phyloP scores from a whole-genome alignment of 2,113 vertebrate genomes.

The Pristiophorus japonicus region DNA sequence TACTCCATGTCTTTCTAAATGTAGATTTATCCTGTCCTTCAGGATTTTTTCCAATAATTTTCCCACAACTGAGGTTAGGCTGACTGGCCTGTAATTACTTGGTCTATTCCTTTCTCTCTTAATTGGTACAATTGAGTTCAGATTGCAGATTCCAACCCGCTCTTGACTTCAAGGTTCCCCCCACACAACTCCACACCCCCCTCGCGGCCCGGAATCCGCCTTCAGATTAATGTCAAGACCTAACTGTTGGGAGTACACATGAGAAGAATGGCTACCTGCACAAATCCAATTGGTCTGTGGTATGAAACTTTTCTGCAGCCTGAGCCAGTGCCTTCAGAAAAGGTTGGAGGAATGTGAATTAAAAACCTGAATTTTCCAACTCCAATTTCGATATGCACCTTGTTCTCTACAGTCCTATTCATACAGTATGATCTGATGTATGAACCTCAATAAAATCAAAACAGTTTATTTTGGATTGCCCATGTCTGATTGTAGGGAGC shows the following conservation, averaged over 20 bases:
- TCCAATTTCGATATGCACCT: not conserved
- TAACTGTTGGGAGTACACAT: not conserved
- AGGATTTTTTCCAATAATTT: too few species aligned
- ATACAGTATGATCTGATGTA: not conserved
- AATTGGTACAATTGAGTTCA: not conserved
- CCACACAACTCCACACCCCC: not conserved
- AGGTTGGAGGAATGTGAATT: not conserved
- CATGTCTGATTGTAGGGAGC: not conserved
- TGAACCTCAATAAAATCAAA: not conserved
- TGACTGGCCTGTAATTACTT: too few species aligned
- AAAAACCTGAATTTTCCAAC: not conserved
- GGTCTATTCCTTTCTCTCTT: too few species aligned
- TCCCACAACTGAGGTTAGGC: too few species aligned
- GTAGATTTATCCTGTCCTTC: too few species aligned
- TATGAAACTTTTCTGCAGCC: too few species aligned
- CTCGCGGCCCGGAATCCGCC: too few species aligned
- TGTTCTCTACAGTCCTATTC: not conserved
- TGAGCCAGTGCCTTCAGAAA: not conserved
- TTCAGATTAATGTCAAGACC: not conserved
- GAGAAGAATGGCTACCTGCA: not conserved
- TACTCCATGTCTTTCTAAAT: too few species aligned
- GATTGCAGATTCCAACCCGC: not conserved
- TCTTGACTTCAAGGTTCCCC: not conserved
- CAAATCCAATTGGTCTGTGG: not conserved
- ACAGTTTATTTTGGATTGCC: slow-evolving; percentile 14